Percentiles rank a stretch among this genome's conserved stretches.
Conservation (phyloP, 1,140 invertebrate genomes). For the Probaryconus sp. region DNA sequence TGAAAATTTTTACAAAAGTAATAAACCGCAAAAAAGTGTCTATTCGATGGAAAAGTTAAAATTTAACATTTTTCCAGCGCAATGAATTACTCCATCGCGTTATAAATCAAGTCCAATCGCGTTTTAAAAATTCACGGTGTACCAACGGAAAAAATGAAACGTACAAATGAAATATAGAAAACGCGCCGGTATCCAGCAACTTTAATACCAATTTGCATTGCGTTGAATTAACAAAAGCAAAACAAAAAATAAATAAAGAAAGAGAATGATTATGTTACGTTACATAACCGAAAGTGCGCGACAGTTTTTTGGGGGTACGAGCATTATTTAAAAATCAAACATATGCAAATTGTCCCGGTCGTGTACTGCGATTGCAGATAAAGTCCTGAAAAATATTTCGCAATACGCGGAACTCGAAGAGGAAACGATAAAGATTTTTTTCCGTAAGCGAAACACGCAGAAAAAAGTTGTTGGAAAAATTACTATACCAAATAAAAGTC, state of each 20-base stretch:
- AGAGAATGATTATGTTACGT: constrained; percentile 22
- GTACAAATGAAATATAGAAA: constrained; percentile 42
- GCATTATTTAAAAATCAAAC: constrained; percentile 49
- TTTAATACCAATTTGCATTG: constrained; percentile 39
- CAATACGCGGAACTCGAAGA: background rate
- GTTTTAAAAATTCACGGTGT: constrained; percentile 28
- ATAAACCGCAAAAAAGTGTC: too few species aligned
- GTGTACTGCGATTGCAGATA: constrained; percentile 53
- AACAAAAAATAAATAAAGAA: background rate
- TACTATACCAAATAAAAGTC: too few species aligned
- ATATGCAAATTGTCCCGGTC: constrained; percentile 35
- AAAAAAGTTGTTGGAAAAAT: too few species aligned
- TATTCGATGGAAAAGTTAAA: constrained; percentile 10
- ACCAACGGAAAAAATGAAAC: constrained; percentile 20
- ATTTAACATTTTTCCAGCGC: too few species aligned
- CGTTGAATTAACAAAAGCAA: constrained; percentile 4
- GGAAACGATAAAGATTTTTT: constrained; percentile 7
- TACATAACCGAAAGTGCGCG: constrained; percentile 29
- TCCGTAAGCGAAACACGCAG: constrained; percentile 12
- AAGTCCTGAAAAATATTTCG: constrained; percentile 12
- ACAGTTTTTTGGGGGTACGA: constrained; percentile 18
- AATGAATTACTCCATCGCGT: constrained; percentile 24
- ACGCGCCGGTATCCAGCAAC: constrained; percentile 5
- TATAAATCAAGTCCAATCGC: constrained; percentile 36
- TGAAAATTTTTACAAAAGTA: too few species aligned